These are phyloP conservation scores for Chalcosyrphus nemorum DNA, from an alignment of 2,888 invertebrate species.

Conservation along the genomic window DNA sequence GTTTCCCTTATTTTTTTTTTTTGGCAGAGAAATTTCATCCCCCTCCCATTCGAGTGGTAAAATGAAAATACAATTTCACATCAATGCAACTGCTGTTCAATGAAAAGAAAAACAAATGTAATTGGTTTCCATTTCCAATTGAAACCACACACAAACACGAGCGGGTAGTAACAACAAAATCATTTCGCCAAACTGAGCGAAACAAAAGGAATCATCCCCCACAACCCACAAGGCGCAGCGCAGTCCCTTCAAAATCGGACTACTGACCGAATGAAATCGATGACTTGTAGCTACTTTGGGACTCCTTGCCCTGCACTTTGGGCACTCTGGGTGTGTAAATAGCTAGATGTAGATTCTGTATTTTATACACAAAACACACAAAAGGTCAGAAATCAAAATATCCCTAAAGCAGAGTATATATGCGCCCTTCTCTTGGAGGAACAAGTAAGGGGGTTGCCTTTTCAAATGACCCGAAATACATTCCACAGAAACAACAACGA, in stretches of 20 bases:
- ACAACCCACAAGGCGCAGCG: background rate
- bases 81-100: constrained; percentile 32
- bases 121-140: constrained; percentile 70
- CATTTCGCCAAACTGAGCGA: constrained; percentile 27
- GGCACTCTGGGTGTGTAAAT: too few species aligned
- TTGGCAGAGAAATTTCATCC: constrained; percentile 23
- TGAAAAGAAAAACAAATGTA: constrained; percentile 55
- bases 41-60: background rate
- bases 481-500: background rate
- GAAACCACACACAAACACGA: background rate
- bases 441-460: background rate
- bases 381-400: constrained; percentile 66
- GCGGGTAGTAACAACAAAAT: constrained; percentile 1
- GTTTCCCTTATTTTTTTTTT: too few species aligned
- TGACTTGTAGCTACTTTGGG: constrained; percentile 63
- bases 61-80: constrained; percentile 41
- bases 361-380: constrained; percentile 21
- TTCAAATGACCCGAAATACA: background rate
- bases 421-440: background rate
- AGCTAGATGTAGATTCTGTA: constrained; percentile 12
- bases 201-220: background rate
- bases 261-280: constrained; percentile 71
- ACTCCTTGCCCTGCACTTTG: constrained; percentile 48
- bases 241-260: constrained; percentile 58
- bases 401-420: constrained; percentile 7